A percentile compares a stretch with the other conserved stretches of the same genome.
phyloP scores from a whole-genome alignment of 2,888 invertebrate genomes.

The Ptychoptera contaminata region DNA sequence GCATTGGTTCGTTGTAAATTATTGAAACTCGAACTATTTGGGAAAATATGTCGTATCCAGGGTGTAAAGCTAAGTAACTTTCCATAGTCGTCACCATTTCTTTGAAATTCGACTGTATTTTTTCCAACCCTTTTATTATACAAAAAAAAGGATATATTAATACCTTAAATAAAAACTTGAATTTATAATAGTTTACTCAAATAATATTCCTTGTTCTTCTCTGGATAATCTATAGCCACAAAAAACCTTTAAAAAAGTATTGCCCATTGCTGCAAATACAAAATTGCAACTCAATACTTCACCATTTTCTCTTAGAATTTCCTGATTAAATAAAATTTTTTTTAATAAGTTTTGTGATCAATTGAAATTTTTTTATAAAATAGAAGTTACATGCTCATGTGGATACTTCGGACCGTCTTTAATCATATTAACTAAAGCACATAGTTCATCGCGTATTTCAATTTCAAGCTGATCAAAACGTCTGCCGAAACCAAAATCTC shows the following conservation, averaged over 20 bases:
- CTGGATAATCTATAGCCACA: constrained; percentile 35
- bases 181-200: constrained; percentile 20
- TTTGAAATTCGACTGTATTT: constrained; percentile 36
- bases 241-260: constrained; percentile 39
- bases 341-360: constrained; percentile 17
- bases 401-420: constrained; percentile 31
- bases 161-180: too few relatives aligned
- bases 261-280: constrained; percentile 37
- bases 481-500: constrained; percentile 54
- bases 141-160: too few relatives aligned
- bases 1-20: constrained; percentile 33
- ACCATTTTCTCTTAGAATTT: constrained; percentile 14
- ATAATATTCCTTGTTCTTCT: constrained; percentile 34
- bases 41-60: constrained; percentile 43
- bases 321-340: neutral
- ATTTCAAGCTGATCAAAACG: constrained; percentile 38
- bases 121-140: constrained; percentile 17
- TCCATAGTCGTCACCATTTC: constrained; percentile 41
- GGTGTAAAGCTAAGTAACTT: constrained; percentile 39
- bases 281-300: constrained; percentile 34
- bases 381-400: constrained; percentile 30
- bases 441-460: constrained; percentile 31
- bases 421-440: constrained; percentile 31
- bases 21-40: constrained; percentile 39
- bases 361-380: too few relatives aligned